Percentiles rank a stretch among this genome's conserved stretches.
These are phyloP conservation scores for Lucilia cuprina DNA, from an alignment of 1,140 invertebrate genomes.

Conservation along the genomic window DNA sequence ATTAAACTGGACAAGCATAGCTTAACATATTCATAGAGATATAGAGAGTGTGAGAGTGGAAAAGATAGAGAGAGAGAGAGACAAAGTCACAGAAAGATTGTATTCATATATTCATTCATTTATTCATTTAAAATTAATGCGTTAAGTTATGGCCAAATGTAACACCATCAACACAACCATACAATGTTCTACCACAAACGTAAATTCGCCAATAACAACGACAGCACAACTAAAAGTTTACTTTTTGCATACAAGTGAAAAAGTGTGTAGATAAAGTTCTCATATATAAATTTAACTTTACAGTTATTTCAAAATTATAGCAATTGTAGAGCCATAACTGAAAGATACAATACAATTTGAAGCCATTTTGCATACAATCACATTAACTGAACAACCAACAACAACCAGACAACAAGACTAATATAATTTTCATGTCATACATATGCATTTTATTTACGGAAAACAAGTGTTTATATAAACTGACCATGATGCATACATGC, in stretches of 20 bases:
- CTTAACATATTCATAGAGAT: no score
- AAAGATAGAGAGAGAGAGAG: no score
- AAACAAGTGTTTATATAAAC: not conserved
- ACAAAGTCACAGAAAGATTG: no score
- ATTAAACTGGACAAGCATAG: no score
- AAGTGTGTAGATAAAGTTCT: not conserved
- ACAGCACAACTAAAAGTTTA: not conserved
- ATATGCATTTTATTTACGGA: not conserved
- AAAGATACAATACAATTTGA: not conserved
- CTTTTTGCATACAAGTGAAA: not conserved
- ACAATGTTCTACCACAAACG: slow-evolving; percentile 9
- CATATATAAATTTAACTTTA: not conserved
- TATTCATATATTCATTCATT: not conserved
- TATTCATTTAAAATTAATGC: slow-evolving; percentile 23
- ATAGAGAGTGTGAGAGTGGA: no score
- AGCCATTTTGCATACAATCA: not conserved
- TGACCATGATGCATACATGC: slow-evolving; percentile 10
- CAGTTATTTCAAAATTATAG: not conserved
- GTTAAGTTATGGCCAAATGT: slow-evolving; percentile 26
- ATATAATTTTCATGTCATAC: no score
- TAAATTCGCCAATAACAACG: slow-evolving; percentile 18
- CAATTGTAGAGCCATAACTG: slow-evolving; percentile 8
- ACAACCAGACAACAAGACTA: not conserved
- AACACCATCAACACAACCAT: slow-evolving; percentile 20
- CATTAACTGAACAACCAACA: not conserved